Evolutionary conservation across 2,113 vertebrate species (phyloP), one percentile per base, ranked within the genome.

Genomic region (Talpa occidentalis): DNA sequence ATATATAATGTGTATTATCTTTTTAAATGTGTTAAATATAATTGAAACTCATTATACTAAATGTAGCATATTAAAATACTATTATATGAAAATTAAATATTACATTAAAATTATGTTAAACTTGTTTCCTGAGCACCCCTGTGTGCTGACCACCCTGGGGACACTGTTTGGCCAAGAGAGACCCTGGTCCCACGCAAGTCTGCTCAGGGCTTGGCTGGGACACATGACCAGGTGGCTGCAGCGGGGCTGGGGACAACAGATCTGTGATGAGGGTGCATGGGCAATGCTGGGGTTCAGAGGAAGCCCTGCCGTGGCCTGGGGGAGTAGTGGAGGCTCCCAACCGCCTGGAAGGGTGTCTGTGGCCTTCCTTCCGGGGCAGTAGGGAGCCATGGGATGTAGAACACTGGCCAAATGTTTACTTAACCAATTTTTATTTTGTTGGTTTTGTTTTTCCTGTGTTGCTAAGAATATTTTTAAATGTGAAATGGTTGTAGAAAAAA

Each of bases 321-420:
- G 30, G 11, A 21, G 15, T 44, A 44, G 44, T 52, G 15, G 49
- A 11, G 19, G 52, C 52, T 21, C 52, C 73, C 81, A 30, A 19
- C 8, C 22, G 21, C 14, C 10, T 14, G 44, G n/a, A 12, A 47
- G 80, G 30, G 59, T 1, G 49, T 30, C 28, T 3, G 26, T 28
- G 30, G 11, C 30, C 54, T 81, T 37, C 49, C 40, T 14, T 73
- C 24, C 19, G 22, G 30, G 42, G n/a, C 11, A 4, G 12, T 10
- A n/a, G 67, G 52, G 26, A 52, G n/a, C 35, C 24, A 12, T 0
- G 37, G 14, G 3, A n/a, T 35, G 10, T 22, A 0, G 44, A 32
- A 24, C 42, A 0, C 0, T 16, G 11, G 24, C 15, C 32, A 30
- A 14, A 28, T 30, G 16, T 2, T 24, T 15, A 15, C 59, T 32